phyloP scores from a whole-genome alignment of 2,113 vertebrate genomes.

The Podarcis cretensis region DNA sequence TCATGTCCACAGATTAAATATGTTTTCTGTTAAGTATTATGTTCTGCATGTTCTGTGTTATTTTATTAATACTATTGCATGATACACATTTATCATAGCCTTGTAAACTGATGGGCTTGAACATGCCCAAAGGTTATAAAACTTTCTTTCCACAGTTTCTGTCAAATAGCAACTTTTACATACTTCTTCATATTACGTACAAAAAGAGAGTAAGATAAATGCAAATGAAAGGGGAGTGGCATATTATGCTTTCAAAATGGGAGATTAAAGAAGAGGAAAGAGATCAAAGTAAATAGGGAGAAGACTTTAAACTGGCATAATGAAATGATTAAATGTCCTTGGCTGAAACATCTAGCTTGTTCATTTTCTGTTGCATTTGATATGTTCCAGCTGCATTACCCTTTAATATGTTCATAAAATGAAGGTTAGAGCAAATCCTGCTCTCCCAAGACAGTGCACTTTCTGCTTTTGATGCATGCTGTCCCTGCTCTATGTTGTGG shows the following conservation, averaged over 20 bases:
- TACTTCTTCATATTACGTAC: neutral
- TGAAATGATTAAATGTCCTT: neutral
- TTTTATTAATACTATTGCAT: no score
- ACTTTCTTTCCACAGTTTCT: neutral
- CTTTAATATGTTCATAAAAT: neutral
- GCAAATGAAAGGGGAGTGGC: neutral
- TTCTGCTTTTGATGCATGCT: neutral
- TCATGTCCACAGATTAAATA: neutral
- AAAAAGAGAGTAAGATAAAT: neutral
- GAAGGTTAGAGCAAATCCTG: neutral
- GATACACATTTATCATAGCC: no score
- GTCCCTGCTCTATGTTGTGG: neutral
- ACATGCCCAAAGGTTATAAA: no score
- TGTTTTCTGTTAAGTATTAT: no score
- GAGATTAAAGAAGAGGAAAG: neutral
- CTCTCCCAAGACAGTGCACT: neutral
- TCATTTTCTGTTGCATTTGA: neutral
- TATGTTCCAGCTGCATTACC: neutral
- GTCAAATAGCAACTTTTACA: neutral
- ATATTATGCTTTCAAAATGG: neutral
- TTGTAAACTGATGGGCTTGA: no score
- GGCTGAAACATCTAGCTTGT: neutral
- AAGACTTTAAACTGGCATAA: neutral
- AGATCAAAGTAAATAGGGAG: neutral
- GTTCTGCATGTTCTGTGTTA: no score